Evolutionary conservation across 2,888 invertebrate genomes (phyloP).

Genomic region (Drosophila affinis): DNA sequence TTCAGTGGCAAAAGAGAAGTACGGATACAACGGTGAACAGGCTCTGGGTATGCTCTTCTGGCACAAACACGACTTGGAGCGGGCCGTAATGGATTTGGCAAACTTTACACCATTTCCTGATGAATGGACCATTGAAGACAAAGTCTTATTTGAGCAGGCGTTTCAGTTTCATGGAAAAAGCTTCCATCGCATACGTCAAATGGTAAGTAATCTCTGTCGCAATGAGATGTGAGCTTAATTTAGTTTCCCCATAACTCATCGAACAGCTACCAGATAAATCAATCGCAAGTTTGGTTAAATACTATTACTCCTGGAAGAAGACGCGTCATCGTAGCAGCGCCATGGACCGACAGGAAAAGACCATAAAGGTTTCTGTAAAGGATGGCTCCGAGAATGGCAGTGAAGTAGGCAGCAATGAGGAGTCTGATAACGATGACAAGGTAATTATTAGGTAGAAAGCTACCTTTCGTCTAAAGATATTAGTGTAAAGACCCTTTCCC

Average conservation of each 20-base stretch:
- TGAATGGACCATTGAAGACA: conserved; percentile 99
- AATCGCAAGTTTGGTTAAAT: conserved; percentile 97
- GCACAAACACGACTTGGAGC: conserved; percentile 97
- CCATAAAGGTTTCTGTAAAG: conserved; percentile 84
- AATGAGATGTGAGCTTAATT: background rate
- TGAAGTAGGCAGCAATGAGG: conserved; percentile 92
- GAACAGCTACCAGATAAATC: conserved; percentile 96
- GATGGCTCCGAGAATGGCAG: conserved; percentile 91
- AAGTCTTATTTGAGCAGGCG: conserved; percentile 98
- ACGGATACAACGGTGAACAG: conserved; percentile 98
- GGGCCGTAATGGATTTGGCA: conserved; percentile 95
- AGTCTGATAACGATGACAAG: conserved; percentile 95
- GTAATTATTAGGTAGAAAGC: conserved; percentile 84
- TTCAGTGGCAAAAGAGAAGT: conserved; percentile 96
- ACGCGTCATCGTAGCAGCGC: conserved; percentile 95
- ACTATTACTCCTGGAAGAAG: conserved; percentile 99
- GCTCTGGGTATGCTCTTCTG: conserved; percentile 98
- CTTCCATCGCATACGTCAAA: conserved; percentile 97
- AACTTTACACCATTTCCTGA: conserved; percentile 99
- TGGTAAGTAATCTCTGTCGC: conserved; percentile 87
- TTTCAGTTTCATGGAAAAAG: conserved; percentile 99
- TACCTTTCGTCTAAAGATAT: conserved; percentile 29
- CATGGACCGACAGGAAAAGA: conserved; percentile 92
- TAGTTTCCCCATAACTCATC: background rate
- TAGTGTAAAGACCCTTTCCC: conserved; percentile 30